Base-by-base conservation (phyloP, 2,888 invertebrate species). In the Cheilosia urbana region DNA sequence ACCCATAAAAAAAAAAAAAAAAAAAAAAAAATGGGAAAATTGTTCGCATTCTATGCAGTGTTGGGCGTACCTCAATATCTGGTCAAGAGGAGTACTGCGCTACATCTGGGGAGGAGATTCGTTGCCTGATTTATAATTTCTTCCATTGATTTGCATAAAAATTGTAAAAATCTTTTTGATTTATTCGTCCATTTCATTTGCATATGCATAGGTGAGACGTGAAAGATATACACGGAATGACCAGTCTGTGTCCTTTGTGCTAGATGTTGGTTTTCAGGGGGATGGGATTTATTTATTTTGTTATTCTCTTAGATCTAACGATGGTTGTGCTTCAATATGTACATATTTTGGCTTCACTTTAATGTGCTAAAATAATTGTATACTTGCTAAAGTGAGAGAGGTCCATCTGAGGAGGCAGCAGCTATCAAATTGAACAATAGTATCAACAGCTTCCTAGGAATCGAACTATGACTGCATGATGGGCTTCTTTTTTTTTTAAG, bases 121-220 rank as follows among this genome's bases (percentile, higher is more conserved):
- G 71, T 49, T 80, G 71, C 51, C 66, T 80, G 85, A 85, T 85
- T 85, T 80, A 85, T 76, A 85, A 85, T 76, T 80, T 72, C 76
- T 80, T 65, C 60, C 76, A 60, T 60, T 76, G 76, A 85, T 85
- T 85, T 85, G 85, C 85, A 85, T 85, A 80, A 85, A 85, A 85
- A 80, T 66, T 85, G 71, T 85, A 72, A 80, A 80, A 80, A 71
- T 71, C 75, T 72, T 80, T 80, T 42, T 85, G 85, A 76, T 85
- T 85, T 85, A 85, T 85, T 72, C 66, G 66, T 72, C 49, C 80
- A 76, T 71, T 72, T 37, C 80, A 76, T 80, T 85, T 85, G 85
- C 80, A 85, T 85, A 85, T 69, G 78, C 78, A 78, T 77, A 77
- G 77, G 77, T 69, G 51, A 69, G 45, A 77, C 68, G 37, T 62